A percentile compares a stretch with the other conserved stretches of the same genome.
Evolutionary conservation across 2,113 vertebrate genomes (phyloP).

Genomic region (Aepyceros melampus): DNA sequence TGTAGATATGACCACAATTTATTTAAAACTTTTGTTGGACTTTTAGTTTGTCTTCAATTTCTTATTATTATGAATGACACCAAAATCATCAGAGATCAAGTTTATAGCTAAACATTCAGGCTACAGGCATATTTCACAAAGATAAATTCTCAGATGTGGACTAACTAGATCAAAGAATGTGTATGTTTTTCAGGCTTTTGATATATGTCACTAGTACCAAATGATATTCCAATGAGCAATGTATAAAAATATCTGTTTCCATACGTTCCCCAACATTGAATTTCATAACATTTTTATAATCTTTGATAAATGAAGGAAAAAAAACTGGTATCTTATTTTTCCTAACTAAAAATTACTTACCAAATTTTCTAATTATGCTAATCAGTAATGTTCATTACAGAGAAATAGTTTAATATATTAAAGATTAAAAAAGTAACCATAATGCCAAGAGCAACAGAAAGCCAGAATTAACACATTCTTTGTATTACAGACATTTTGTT

Average conservation of each 20-base stretch:
- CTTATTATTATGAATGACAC: not conserved
- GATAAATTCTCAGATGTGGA: not conserved
- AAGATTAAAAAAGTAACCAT: not conserved
- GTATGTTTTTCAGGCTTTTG: not conserved
- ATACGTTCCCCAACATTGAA: not conserved
- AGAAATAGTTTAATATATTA: not conserved
- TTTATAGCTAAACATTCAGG: not conserved
- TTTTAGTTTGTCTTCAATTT: not conserved
- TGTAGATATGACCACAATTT: not conserved
- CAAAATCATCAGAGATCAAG: not conserved
- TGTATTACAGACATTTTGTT: not conserved
- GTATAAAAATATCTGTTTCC: not conserved
- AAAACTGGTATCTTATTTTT: not conserved
- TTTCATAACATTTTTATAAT: not conserved
- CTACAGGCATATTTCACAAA: not conserved
- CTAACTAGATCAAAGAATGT: not conserved
- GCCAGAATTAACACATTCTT: not conserved
- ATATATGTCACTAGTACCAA: not conserved
- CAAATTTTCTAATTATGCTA: not conserved
- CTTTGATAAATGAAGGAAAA: not conserved
- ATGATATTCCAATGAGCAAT: not conserved
- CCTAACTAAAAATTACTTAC: conserved; percentile 14
- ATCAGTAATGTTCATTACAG: not conserved
- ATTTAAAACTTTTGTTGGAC: not conserved
- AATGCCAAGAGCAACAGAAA: not conserved